Conservation (phyloP, 1,140 invertebrate species). For the Heliconius hewitsoni region DNA sequence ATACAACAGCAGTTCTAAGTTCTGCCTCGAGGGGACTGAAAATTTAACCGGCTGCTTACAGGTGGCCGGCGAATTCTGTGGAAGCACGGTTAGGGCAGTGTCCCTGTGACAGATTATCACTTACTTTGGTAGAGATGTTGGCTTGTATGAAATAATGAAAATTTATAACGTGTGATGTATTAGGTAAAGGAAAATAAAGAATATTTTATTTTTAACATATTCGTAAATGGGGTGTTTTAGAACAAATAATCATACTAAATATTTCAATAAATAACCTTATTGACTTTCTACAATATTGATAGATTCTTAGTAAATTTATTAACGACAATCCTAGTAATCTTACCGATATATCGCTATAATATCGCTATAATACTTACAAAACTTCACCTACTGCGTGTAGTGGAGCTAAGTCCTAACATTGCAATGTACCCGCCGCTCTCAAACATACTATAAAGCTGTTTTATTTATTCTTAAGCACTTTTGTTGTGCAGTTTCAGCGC, state of each 20-base stretch:
- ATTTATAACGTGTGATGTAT: no score
- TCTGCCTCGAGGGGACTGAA: slow-evolving; percentile 36
- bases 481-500: slow-evolving; percentile 18
- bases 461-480: slow-evolving; percentile 39
- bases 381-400: neutral
- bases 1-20: slow-evolving; percentile 45
- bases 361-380: neutral
- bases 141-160: no score
- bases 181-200: no score
- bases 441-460: slow-evolving; percentile 29
- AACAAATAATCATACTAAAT: no score
- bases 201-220: no score
- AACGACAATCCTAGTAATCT: neutral
- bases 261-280: no score
- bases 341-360: neutral
- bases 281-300: no score
- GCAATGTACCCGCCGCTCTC: slow-evolving; percentile 22
- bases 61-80: slow-evolving; percentile 59
- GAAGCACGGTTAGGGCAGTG: neutral
- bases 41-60: slow-evolving; percentile 43
- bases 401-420: neutral
- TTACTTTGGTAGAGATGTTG: no score
- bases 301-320: no score
- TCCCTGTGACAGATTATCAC: neutral
- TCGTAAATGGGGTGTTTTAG: no score